Conservation (phyloP, 2,797 vertebrate species). For the Lemur catta region DNA sequence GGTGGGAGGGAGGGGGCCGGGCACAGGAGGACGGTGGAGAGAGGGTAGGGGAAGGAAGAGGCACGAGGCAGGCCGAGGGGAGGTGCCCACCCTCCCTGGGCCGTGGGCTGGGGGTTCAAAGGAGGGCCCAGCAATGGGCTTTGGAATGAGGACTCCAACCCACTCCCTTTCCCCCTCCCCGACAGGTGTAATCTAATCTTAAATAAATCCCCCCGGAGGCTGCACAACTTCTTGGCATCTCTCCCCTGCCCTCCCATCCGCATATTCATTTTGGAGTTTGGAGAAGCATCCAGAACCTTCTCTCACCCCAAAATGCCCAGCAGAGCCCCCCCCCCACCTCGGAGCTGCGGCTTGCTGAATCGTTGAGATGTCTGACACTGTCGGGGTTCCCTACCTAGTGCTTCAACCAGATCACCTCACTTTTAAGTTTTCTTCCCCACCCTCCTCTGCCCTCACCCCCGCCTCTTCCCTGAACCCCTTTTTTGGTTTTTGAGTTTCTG, state of each 20-base stretch:
- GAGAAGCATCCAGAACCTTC: conserved; percentile 82
- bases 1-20: not conserved
- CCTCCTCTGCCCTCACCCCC: conserved; percentile 76
- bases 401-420: conserved; percentile 90
- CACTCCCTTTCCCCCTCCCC: not conserved
- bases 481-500: conserved; percentile 74
- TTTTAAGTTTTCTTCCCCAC: conserved; percentile 81
- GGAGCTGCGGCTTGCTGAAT: conserved; percentile 90
- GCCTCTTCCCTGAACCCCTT: conserved; percentile 61
- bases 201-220: conserved; percentile 90
- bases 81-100: not conserved
- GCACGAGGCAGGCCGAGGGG: not conserved
- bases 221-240: conserved; percentile 92
- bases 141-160: not conserved
- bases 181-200: conserved; percentile 99
- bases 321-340: conserved; percentile 92
- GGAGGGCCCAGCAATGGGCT: not conserved
- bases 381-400: conserved; percentile 87
- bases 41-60: not conserved
- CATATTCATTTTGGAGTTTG: conserved; percentile 94
- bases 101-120: not conserved
- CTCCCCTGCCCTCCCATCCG: conserved; percentile 79
- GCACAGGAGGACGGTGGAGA: not conserved
- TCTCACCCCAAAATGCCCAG: conserved; percentile 95
- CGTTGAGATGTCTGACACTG: conserved; percentile 87